These are phyloP conservation scores for Ptychoptera contaminata DNA, from an alignment of 2,888 invertebrate genomes.

Conservation along the genomic window DNA sequence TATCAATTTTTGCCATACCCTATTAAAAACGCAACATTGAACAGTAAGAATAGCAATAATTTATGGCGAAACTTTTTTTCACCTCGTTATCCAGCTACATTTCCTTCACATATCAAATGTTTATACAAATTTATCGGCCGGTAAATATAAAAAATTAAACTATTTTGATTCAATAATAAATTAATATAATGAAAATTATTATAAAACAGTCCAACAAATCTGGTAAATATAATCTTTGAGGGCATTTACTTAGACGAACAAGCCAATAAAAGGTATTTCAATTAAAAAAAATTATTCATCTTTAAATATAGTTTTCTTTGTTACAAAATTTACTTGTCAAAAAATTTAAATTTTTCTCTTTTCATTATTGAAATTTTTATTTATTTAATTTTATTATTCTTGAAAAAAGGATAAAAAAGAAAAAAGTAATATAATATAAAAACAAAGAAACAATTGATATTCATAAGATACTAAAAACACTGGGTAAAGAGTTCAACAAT, in stretches of 20 bases:
- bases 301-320: no score
- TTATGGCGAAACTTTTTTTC: slow-evolving; percentile 72
- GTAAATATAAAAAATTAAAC: slow-evolving; percentile 27
- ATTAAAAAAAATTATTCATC: no score
- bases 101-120: slow-evolving; percentile 83
- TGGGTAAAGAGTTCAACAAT: no score
- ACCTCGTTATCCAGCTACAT: slow-evolving; percentile 89
- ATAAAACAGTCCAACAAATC: slow-evolving; percentile 20
- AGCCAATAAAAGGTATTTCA: slow-evolving; percentile 55
- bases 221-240: slow-evolving; percentile 65
- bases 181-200: slow-evolving; percentile 1
- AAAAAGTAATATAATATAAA: no score
- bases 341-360: no score
- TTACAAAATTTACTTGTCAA: no score
- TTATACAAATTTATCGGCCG: slow-evolving; percentile 79
- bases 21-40: slow-evolving; percentile 7
- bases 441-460: no score
- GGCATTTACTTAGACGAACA: slow-evolving; percentile 38
- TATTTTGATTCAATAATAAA: slow-evolving; percentile 55
- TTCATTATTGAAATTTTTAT: no score
- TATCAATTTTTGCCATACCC: slow-evolving; percentile 57
- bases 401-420: no score
- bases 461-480: no score
- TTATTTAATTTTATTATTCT: no score
- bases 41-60: slow-evolving; percentile 42